A percentile compares a stretch with the other conserved stretches of the same genome.
phyloP scores from a whole-genome alignment of 2,888 invertebrate species.

The Heliconius aoede region DNA sequence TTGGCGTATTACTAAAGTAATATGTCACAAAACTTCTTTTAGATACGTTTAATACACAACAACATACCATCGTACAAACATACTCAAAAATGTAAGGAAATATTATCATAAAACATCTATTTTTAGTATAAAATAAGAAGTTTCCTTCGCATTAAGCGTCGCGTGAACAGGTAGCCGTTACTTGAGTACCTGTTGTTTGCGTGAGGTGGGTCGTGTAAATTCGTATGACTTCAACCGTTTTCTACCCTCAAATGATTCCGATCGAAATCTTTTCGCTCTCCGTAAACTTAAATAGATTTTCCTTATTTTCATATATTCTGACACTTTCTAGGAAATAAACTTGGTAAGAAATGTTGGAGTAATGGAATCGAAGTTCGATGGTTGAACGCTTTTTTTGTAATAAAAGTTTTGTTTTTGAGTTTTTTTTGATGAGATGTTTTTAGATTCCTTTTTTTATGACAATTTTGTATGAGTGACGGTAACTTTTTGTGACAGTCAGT shows the following conservation, averaged over 20 bases:
- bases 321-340: constrained; percentile 22
- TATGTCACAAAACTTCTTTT: no score
- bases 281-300: constrained; percentile 33
- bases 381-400: constrained; percentile 19
- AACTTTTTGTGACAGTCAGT: no score
- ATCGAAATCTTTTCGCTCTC: constrained; percentile 32
- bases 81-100: neutral
- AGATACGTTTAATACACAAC: no score
- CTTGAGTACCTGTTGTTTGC: constrained; percentile 25
- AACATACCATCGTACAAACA: no score
- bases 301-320: constrained; percentile 23
- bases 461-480: no score
- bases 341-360: constrained; percentile 10
- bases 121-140: constrained; percentile 9
- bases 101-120: neutral
- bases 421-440: neutral
- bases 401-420: constrained; percentile 4
- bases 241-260: constrained; percentile 41
- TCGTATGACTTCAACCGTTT: constrained; percentile 43
- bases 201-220: constrained; percentile 43
- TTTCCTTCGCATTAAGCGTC: neutral
- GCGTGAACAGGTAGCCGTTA: constrained; percentile 33
- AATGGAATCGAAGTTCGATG: constrained; percentile 11
- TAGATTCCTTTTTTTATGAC: no score
- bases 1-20: no score